Evolutionary conservation across 2,797 vertebrate species (phyloP), one percentile per base, ranked within the genome.

Genomic region (Sebastes melanostomus): DNA sequence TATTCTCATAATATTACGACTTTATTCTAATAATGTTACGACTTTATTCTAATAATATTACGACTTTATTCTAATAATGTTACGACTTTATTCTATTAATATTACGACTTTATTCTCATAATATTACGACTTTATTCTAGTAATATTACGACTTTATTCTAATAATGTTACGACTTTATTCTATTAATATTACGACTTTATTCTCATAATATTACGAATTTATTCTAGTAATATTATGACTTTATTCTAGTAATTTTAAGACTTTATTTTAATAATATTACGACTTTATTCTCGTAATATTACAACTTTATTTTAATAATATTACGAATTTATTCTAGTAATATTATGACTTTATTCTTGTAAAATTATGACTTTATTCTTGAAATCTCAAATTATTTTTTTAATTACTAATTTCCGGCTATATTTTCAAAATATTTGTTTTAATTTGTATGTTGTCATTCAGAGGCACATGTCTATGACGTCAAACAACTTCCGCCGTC

Each of bases 401-500:
- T 34, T 34, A 32, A 32, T 32, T 32, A 32, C 1, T 32, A 38
- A 38, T 58, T 16, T 20, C 2, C 29, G 38, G 6, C 1, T 22
- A n/a, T 71, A 30, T 14, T 32, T 22, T 36, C 2, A 3, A 30
- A 42, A 42, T 24, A 29, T 22, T 50, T 27, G 12, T 30, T 42
- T 3, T 58, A 2, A 1, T 62, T 20, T 59, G 1, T n/a, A 16
- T 50, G 16, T 10, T 8, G 18, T 24, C 16, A 46, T 27, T 50
- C 2, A 16, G 1, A 1, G 29, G 1, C 42, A 22, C 54, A 8
- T 36, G 8, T 25, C 29, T 50, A 3, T 88, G 74, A 90, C 87
- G 79, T 46, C 0, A 0, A 1, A 7, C 29, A 20, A 82, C 91
- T 91, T 94, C 93, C 92, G 81, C 63, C 0, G 0, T 3, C 1